Conservation (phyloP, 2,888 invertebrate species). For the Fragum fragum region DNA sequence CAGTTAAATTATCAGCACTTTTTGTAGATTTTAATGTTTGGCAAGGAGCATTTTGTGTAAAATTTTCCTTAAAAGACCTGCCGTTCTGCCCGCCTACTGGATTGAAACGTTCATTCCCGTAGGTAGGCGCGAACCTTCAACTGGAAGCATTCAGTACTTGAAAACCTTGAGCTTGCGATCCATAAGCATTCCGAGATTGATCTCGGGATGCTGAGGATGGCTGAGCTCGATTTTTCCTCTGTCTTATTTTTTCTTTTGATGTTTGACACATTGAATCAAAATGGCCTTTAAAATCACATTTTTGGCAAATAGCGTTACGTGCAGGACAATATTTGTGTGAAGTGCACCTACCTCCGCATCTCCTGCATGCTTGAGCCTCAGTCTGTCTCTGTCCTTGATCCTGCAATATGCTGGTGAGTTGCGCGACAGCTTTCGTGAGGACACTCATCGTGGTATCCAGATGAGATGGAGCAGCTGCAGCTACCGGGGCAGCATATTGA, state of each 20-base stretch:
- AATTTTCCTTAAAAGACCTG: not conserved
- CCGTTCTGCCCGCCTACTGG: conserved; percentile 35
- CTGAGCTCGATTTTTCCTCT: not conserved
- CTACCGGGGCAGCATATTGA: not conserved
- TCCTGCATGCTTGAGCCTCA: not conserved
- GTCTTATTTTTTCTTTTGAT: no score
- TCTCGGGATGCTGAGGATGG: not conserved
- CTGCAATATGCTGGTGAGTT: not conserved
- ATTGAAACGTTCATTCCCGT: conserved; percentile 23
- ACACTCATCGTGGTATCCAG: not conserved
- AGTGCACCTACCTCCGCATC: conserved; percentile 24
- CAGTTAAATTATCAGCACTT: not conserved
- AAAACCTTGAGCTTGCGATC: conserved; percentile 1
- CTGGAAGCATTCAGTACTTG: not conserved
- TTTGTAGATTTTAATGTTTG: not conserved
- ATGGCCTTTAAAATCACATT: conserved; percentile 26
- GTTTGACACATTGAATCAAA: not conserved
- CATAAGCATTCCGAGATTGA: not conserved
- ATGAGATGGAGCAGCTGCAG: not conserved
- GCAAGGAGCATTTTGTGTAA: not conserved
- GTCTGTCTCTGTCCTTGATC: not conserved
- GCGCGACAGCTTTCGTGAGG: not conserved
- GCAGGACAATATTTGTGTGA: conserved; percentile 2
- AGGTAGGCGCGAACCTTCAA: conserved; percentile 31
- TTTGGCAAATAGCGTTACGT: conserved; percentile 11